These are phyloP conservation scores for Pediacus dermestoides DNA, from an alignment of 2,888 invertebrate species.

Conservation along the genomic window DNA sequence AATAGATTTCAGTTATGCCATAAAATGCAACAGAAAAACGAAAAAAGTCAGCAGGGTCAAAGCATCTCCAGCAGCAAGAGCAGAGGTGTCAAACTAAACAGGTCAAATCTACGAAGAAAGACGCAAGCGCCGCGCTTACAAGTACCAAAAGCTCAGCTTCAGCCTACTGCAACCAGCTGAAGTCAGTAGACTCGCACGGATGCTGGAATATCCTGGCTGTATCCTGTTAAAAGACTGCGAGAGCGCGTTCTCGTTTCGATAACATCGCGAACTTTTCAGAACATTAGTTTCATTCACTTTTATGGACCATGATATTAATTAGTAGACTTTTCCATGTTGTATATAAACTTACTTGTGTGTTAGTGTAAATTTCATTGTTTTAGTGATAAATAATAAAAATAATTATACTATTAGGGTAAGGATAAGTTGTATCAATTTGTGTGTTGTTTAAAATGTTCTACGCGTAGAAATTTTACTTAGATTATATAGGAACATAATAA, in stretches of 20 bases:
- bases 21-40: background rate
- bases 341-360: too few species aligned
- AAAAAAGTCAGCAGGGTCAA: slow-evolving; percentile 23
- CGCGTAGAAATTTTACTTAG: too few species aligned
- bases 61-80: slow-evolving; percentile 33
- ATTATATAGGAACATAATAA: too few species aligned
- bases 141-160: slow-evolving; percentile 33
- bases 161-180: slow-evolving; percentile 37
- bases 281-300: too few species aligned
- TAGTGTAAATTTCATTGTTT: too few species aligned
- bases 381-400: too few species aligned
- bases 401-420: too few species aligned
- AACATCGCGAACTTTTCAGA: slow-evolving; percentile 1
- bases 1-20: slow-evolving; percentile 18
- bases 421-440: too few species aligned
- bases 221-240: slow-evolving; percentile 4
- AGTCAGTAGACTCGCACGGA: slow-evolving; percentile 43
- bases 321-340: too few species aligned
- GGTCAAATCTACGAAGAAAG: slow-evolving; percentile 35
- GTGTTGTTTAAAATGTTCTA: too few species aligned
- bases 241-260: slow-evolving; percentile 3
- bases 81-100: slow-evolving; percentile 43
- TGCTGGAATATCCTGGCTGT: slow-evolving; percentile 26
- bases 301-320: too few species aligned
- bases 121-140: slow-evolving; percentile 36